Base-by-base conservation (phyloP, 2,888 invertebrate genomes). In the Caenorhabditis becei region DNA sequence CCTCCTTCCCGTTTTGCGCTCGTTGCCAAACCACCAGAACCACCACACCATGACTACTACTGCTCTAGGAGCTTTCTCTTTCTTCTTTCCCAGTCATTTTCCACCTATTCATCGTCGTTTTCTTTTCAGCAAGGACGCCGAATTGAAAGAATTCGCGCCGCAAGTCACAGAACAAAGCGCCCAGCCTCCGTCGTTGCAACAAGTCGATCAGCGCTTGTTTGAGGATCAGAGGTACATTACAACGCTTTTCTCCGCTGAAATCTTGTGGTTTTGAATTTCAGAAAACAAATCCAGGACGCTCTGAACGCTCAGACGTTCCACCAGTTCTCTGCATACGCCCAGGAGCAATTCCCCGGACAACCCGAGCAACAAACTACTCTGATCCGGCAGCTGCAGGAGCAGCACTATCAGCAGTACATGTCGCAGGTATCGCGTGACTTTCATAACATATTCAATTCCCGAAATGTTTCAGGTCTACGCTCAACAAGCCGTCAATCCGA, bases 391-490 rank as follows among this genome's bases (percentile, higher is more conserved):
- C 93, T 99, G 56, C 99, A 99, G 92, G 97, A 97, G 88, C 97
- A 99, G 91, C 99, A 99, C 92, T 99, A 97, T 92, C 96, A 97
- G 91, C 97, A 98, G 91, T 99, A 99, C 92, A 97, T 99, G 94
- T 96, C 97, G 89, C 98, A 98, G 92, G 93, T 41, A 16, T 41
- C 14, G 41, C 41, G 41, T 49, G 23, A 53, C 8, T 10, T 11
- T 1, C 2, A 23, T 11, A 14, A 11, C 16, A 23, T 4, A 53
- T 11, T 35, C n/a, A 2, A n/a, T 35, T n/a, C 16, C 32, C 18
- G 18, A 18, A 35, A 35, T 7, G 23, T 37, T 78, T 14, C 54
- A 86, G 80, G 85, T 88, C 16, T 92, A 92, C 86, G 92, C 92
- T 90, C 92, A 92, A 80, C 92, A 92, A 83, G 91, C 92, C 5